phyloP scores from a whole-genome alignment of 35 echinoderm and acorn worm species.

The Amphiura filiformis region DNA sequence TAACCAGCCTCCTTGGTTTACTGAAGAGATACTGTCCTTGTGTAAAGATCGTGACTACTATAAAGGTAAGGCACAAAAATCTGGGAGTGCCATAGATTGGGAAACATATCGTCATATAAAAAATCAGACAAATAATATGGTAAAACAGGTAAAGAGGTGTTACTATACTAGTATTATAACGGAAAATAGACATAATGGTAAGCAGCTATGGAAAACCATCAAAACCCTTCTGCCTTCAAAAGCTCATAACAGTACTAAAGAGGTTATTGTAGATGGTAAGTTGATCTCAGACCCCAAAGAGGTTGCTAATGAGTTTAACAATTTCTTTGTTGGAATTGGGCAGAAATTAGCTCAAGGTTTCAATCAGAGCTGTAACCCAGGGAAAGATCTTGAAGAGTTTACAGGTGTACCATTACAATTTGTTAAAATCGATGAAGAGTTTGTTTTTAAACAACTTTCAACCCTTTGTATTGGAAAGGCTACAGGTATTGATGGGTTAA shows the following conservation, averaged over 20 bases:
- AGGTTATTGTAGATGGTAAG: conserved; percentile 7
- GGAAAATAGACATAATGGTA: not conserved
- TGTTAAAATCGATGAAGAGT: conserved; percentile 11
- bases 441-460: conserved; percentile 2
- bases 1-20: conserved; percentile 36
- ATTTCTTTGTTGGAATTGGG: conserved; percentile 7
- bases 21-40: conserved; percentile 6
- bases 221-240: conserved; percentile 27
- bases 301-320: conserved; percentile 29
- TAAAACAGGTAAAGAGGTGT: conserved; percentile 18
- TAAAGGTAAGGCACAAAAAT: conserved; percentile 24
- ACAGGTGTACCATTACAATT: conserved; percentile 3
- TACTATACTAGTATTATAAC: conserved; percentile 10
- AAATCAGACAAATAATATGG: conserved; percentile 21
- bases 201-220: conserved; percentile 33
- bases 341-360: conserved; percentile 17
- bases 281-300: not conserved
- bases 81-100: conserved; percentile 9
- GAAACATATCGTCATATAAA: conserved; percentile 6
- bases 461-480: not conserved
- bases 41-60: conserved; percentile 23
- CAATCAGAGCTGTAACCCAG: not conserved
- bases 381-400: not conserved
- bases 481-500: conserved; percentile 1
- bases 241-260: not conserved